Evolutionary conservation across 2,888 invertebrate genomes (phyloP).

Genomic region (Sycophila texana): DNA sequence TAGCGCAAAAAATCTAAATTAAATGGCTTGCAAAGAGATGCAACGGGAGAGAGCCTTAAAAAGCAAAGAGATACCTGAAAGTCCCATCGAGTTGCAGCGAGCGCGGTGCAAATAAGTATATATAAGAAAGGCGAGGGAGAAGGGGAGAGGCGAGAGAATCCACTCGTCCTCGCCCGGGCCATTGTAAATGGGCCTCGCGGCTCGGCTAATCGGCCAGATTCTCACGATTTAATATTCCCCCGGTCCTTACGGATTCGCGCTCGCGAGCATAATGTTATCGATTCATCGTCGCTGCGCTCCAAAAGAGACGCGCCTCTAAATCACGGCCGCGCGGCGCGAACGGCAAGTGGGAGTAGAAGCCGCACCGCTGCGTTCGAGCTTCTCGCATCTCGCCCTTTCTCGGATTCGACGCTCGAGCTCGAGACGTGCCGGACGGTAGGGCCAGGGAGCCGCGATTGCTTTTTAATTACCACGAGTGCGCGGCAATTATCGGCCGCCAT

Average conservation of each 20-base stretch:
- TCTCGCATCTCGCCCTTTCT: too few species aligned
- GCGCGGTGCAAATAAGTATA: not conserved
- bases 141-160: constrained; percentile 21
- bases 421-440: constrained; percentile 6
- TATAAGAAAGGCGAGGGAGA: constrained; percentile 9
- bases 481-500: constrained; percentile 38
- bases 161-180: constrained; percentile 26
- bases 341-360: constrained; percentile 10
- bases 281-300: constrained; percentile 45
- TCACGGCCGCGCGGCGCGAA: constrained; percentile 2
- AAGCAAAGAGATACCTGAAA: not conserved
- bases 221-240: constrained; percentile 57
- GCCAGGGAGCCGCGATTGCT: constrained; percentile 41
- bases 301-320: constrained; percentile 21
- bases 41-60: not conserved
- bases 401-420: too few species aligned
- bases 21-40: not conserved
- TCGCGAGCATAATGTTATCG: constrained; percentile 51
- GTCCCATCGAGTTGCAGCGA: not conserved
- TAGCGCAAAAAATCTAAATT: too few species aligned
- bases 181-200: constrained; percentile 39
- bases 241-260: constrained; percentile 40
- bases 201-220: constrained; percentile 55
- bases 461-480: constrained; percentile 40
- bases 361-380: too few species aligned